These are phyloP conservation scores for Aphodius granarius DNA, from an alignment of 2,888 invertebrate genomes.

Conservation along the genomic window DNA sequence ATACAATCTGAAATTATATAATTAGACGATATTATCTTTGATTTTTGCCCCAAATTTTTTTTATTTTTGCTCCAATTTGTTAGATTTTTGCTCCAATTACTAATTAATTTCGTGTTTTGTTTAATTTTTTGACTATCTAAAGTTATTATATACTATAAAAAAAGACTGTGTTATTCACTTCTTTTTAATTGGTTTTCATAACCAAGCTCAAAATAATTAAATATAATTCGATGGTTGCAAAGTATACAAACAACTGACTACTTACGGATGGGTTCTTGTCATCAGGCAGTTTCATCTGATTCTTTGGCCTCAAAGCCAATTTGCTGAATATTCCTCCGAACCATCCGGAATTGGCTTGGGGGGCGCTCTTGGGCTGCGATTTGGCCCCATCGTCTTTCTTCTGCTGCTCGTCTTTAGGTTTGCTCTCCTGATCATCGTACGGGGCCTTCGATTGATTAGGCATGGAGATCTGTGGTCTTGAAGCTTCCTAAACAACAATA, in stretches of 20 bases:
- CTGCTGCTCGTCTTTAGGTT: slow-evolving; percentile 19
- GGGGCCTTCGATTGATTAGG: slow-evolving; percentile 53
- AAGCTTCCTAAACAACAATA: slow-evolving; percentile 48
- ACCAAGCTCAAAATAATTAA: no score
- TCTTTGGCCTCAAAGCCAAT: slow-evolving; percentile 79
- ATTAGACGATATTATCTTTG: not conserved
- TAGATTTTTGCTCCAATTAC: no score
- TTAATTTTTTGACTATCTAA: no score
- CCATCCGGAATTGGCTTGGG: slow-evolving; percentile 63
- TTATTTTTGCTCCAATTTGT: no score
- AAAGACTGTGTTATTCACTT: no score
- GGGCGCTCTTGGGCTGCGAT: slow-evolving; percentile 30
- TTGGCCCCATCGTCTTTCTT: slow-evolving; percentile 33
- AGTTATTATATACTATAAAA: no score
- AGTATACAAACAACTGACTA: no score
- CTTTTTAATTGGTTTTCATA: no score
- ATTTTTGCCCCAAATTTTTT: no score
- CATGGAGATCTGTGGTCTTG: slow-evolving; percentile 60
- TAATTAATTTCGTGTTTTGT: no score
- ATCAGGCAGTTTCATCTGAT: slow-evolving; percentile 95
- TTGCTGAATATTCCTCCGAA: slow-evolving; percentile 87
- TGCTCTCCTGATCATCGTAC: slow-evolving; percentile 42
- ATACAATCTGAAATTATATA: slow-evolving; percentile 74
- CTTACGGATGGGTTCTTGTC: slow-evolving; percentile 89
- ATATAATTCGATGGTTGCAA: no score